Evolutionary conservation across 2,113 vertebrate species (phyloP).

Genomic region (Alligator sinensis): DNA sequence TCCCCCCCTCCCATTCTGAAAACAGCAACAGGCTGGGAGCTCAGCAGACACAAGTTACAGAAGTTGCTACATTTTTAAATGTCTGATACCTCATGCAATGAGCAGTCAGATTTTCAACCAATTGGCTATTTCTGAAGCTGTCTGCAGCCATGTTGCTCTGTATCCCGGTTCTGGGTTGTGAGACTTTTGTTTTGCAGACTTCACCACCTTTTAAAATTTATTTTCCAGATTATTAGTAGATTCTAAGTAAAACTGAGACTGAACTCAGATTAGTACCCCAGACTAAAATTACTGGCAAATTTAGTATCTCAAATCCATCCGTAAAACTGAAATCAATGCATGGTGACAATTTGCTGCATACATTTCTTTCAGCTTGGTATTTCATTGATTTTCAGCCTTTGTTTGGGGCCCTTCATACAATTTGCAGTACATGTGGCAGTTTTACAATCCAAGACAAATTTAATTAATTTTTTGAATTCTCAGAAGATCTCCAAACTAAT

Average conservation of each 20-base stretch:
- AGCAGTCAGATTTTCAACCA: too few species aligned
- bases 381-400: background rate
- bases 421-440: background rate
- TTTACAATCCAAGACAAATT: background rate
- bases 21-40: too few species aligned
- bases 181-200: background rate
- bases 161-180: background rate
- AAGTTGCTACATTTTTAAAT: too few species aligned
- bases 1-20: too few species aligned
- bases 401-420: rapidly evolving
- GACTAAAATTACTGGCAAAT: background rate
- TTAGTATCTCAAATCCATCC: background rate
- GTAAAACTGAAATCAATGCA: background rate
- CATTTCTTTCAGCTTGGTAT: background rate
- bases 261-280: background rate
- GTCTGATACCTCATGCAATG: too few species aligned
- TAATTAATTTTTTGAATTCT: background rate
- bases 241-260: background rate
- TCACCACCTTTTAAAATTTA: background rate
- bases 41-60: too few species aligned
- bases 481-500: background rate
- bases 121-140: background rate
- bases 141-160: background rate
- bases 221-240: background rate
- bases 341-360: background rate